Evolutionary conservation across 2,113 vertebrate species (phyloP), one percentile per base, ranked within the genome.

Genomic region (Tragelaphus scriptus): DNA sequence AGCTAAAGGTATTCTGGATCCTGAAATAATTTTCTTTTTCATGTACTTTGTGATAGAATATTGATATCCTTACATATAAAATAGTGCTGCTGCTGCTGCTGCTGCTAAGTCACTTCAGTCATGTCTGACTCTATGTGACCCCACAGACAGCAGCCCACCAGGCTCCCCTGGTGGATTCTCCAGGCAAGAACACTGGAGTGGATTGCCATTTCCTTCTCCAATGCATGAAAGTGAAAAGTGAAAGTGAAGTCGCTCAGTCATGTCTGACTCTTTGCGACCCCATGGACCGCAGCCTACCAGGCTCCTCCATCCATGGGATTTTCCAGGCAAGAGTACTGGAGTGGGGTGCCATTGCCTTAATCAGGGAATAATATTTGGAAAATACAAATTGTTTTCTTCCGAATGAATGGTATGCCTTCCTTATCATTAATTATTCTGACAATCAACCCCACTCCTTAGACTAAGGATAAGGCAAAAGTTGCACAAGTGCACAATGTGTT

Each of bases 1-100:
- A 68, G 16, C 16, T 19, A 71, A 94, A 91, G 55, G 26, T 75
- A 94, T 91, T 90, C 51, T 91, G 56, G 32, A 82, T 59, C 51
- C n/a, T 71, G 77, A 95, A 88, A 61, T 77, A 65, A 82, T 88
- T 90, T 3, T 86, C 47, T 96, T 88, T 75, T 93, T 95, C 55
- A 55, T 58, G 80, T 93, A 93, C n/a, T 97, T 88, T 89, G 44
- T 89, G 36, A 87, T 40, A 75, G 28, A 95, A 36, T 47, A 94
- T 95, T 40, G 21, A 55, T 61, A 23, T 84, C 25, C 25, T 59
- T 68, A 80, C 8, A 51, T 36, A 88, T 55, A 71, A 94, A 89
- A 87, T 49, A 71, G 40, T 85, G 28, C 9, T 44, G 44, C 44
- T 44, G 44, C 44, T 44, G 5, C 44, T 44, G 5, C 44, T 44